These are phyloP conservation scores for Micromys minutus DNA, from an alignment of 2,113 vertebrate genomes.

Conservation along the genomic window DNA sequence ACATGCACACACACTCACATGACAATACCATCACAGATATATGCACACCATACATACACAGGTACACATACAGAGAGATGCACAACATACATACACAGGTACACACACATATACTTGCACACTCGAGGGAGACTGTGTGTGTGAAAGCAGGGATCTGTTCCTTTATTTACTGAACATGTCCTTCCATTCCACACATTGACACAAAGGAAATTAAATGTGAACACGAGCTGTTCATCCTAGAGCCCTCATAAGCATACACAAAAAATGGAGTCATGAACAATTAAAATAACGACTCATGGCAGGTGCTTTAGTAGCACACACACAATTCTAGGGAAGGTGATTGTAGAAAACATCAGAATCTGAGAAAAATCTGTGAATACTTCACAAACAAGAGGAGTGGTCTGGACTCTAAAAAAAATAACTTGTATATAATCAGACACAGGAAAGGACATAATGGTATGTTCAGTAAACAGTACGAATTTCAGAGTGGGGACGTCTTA, in stretches of 20 bases:
- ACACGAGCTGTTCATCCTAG: neutral
- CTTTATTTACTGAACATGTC: constrained; percentile 26
- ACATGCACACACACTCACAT: neutral
- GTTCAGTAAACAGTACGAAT: neutral
- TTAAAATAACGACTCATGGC: neutral
- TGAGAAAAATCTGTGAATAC: constrained; percentile 37
- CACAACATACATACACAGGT: neutral
- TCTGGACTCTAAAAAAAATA: neutral
- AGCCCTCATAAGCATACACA: neutral
- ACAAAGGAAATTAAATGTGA: constrained; percentile 36
- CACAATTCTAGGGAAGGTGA: constrained; percentile 10
- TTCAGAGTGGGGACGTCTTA: neutral
- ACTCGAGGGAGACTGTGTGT: neutral
- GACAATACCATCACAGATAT: too few species aligned
- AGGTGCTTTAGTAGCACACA: neutral
- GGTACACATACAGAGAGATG: neutral
- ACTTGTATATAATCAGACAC: constrained; percentile 11
- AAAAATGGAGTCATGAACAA: neutral
- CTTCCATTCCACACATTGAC: neutral
- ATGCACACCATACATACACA: neutral
- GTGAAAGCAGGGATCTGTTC: neutral
- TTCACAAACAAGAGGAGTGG: constrained; percentile 37
- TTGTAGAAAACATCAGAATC: neutral
- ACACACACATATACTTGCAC: neutral
- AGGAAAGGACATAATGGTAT: neutral